These are phyloP conservation scores for Heterodera schachtii DNA, from an alignment of 1,140 invertebrate species.

Conservation along the genomic window DNA sequence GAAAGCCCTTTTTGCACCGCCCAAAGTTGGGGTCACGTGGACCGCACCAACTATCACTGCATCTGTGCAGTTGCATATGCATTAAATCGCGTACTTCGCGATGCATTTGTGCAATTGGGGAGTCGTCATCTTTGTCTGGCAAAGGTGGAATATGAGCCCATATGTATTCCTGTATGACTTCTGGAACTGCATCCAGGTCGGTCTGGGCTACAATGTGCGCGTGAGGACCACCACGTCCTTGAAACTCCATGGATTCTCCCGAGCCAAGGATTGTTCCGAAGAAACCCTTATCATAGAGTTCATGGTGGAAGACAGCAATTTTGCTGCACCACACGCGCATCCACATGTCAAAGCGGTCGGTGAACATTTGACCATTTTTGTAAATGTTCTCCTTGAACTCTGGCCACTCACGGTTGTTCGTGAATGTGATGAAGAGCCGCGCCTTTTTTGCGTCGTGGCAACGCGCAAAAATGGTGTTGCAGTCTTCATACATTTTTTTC, in stretches of 20 bases:
- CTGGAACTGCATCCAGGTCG: slow-evolving; percentile 9
- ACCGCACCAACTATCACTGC: neutral
- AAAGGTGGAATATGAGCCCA: slow-evolving; percentile 22
- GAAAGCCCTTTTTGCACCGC: slow-evolving; percentile 21
- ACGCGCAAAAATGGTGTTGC: too few relatives aligned
- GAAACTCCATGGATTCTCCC: slow-evolving; percentile 12
- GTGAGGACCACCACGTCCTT: slow-evolving; percentile 14
- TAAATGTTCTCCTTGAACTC: too few relatives aligned
- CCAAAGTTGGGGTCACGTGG: neutral
- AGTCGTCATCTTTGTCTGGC: slow-evolving; percentile 5
- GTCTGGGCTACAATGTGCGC: neutral
- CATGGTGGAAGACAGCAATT: neutral
- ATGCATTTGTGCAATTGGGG: slow-evolving; percentile 1
- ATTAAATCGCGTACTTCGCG: slow-evolving; percentile 1
- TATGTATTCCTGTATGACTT: neutral
- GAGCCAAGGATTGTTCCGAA: slow-evolving; percentile 17
- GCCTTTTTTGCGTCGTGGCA: too few relatives aligned
- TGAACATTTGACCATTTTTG: too few relatives aligned
- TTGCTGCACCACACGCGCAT: slow-evolving; percentile 1
- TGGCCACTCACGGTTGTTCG: too few relatives aligned
- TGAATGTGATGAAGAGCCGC: too few relatives aligned
- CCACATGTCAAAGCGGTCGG: neutral
- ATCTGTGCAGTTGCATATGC: slow-evolving; percentile 15
- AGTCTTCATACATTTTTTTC: too few relatives aligned
- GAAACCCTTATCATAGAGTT: neutral